Evolutionary conservation across 2,113 vertebrate genomes (phyloP), one percentile per base, ranked within the genome.

Genomic region (Odocoileus virginianus): DNA sequence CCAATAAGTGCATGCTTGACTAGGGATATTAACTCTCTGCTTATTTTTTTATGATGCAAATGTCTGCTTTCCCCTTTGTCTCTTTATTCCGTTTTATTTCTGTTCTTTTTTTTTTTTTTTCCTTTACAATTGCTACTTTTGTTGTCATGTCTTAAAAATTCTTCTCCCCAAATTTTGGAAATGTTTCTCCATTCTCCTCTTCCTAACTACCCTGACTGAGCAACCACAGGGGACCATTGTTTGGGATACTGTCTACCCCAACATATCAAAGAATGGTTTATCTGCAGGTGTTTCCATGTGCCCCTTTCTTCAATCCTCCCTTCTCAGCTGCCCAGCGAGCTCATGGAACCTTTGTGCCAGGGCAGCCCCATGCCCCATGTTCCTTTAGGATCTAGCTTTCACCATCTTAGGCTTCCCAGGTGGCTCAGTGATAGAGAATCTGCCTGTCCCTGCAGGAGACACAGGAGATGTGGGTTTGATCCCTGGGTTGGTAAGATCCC

Each of bases 61-160:
- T 10, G 21, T 30, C 28, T 91, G 36, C 15, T 81, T 76, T 40
- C 2, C 30, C 14, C 40, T 97, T 60, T 93, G 36, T 67, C 36
- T 58, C 78, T 50, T 67, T 16, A 54, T 55, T 89, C 43, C 54
- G 4, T 85, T 95, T 79, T 79, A 82, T 13, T 8, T 23, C 15
- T 27, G 7, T 82, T 57, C 12, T n/a, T 67, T 67, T 9, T 16
- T 8, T 52, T 52, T 52, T n/a, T 33, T 81, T 89, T 82, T 92
- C 28, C 19, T 67, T 91, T n/a, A 55, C 57, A 33, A 87, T 57
- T 74, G 67, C 27, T 58, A 30, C 58, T 45, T 96, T 50, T 83
- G 67, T 61, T 64, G 50, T 16, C 12, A 45, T 40, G 5, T 19
- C 74, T 97, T 87, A 47, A 89, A 96, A 95, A 52, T 78, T 15